These are phyloP conservation scores for Callyntrura sp. DNA, from an alignment of 2,888 invertebrate genomes.

Conservation along the genomic window DNA sequence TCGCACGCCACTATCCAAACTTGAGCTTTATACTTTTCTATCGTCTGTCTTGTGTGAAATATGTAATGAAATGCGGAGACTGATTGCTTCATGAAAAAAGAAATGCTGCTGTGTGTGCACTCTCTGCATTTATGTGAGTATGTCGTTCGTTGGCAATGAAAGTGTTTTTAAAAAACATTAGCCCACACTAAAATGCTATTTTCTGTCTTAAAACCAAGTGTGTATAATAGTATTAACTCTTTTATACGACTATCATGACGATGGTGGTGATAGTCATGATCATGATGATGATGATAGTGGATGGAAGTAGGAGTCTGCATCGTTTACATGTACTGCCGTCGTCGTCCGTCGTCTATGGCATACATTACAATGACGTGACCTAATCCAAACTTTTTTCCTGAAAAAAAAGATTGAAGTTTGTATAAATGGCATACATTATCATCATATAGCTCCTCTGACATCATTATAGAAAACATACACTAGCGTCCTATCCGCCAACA, in stretches of 20 bases:
- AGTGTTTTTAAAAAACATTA: conserved; percentile 65
- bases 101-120: conserved; percentile 13
- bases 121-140: neutral
- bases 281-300: neutral
- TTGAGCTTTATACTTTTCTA: neutral
- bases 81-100: conserved; percentile 58
- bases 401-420: conserved; percentile 33
- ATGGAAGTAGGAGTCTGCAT: neutral
- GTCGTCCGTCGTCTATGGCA: neutral
- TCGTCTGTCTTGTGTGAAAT: conserved; percentile 61
- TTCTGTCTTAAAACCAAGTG: conserved; percentile 66
- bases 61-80: conserved; percentile 58
- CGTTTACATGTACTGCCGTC: neutral
- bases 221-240: conserved; percentile 15
- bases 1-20: conserved; percentile 22
- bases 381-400: conserved; percentile 67
- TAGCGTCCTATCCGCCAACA: conserved; percentile 7
- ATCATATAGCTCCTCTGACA: conserved; percentile 5
- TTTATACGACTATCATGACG: neutral
- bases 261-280: neutral
- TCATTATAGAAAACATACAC: neutral
- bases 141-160: conserved; percentile 69
- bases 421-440: conserved; percentile 21
- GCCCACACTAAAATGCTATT: conserved; percentile 67
- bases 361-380: conserved; percentile 69